Evolutionary conservation across 2,797 vertebrate genomes (phyloP).

Genomic region (Syncerus caffer): DNA sequence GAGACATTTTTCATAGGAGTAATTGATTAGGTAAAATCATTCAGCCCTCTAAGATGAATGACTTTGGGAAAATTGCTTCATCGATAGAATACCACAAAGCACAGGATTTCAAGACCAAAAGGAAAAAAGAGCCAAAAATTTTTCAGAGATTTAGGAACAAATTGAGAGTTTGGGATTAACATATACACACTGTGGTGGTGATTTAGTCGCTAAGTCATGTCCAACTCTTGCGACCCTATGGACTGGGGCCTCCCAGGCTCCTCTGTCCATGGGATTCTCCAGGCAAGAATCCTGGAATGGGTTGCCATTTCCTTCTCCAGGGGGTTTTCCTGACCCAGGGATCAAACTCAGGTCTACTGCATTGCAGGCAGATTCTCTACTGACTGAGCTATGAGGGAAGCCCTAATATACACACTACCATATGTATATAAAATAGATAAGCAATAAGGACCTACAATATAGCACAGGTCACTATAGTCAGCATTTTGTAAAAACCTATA

Average conservation of each 20-base stretch:
- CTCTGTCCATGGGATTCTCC: background rate
- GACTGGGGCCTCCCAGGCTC: background rate
- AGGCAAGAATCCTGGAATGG: background rate
- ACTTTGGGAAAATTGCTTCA: background rate
- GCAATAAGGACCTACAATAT: background rate
- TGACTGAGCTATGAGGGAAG: background rate
- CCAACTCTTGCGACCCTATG: background rate
- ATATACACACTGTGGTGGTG: background rate
- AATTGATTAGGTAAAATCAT: conserved; percentile 44
- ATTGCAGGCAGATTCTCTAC: background rate
- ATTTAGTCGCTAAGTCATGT: background rate
- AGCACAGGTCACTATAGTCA: background rate
- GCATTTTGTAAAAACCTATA: background rate
- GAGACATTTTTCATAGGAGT: conserved; percentile 25
- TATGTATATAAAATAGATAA: background rate
- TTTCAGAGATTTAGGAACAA: background rate
- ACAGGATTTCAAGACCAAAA: background rate
- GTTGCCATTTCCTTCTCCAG: background rate
- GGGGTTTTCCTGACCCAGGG: background rate
- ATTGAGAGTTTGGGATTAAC: background rate
- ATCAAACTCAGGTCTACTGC: background rate
- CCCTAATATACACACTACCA: background rate
- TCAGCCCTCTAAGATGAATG: background rate
- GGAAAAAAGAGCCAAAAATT: background rate
- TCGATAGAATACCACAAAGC: background rate